phyloP scores from a whole-genome alignment of 2,888 invertebrate genomes.

The Lasioglossum leucozonium region DNA sequence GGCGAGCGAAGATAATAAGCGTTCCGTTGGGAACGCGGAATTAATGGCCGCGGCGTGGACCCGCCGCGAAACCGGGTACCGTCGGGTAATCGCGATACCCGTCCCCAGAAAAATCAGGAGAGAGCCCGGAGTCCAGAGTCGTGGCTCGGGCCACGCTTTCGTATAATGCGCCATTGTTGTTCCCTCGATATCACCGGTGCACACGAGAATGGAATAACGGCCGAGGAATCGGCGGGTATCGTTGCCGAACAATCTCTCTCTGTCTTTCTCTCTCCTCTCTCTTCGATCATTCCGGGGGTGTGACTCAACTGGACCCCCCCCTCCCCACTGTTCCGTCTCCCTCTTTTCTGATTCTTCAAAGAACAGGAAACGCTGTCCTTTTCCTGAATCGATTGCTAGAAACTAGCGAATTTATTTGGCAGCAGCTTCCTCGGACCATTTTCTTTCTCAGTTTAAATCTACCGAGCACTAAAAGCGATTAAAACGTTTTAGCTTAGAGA shows the following conservation, averaged over 20 bases:
- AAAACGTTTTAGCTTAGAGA: too few relatives aligned
- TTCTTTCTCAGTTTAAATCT: not conserved
- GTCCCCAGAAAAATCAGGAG: conserved; percentile 28
- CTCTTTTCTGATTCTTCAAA: not conserved
- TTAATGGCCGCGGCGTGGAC: conserved; percentile 38
- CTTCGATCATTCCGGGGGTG: conserved; percentile 35
- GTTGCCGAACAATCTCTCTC: conserved; percentile 51
- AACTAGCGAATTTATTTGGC: not conserved
- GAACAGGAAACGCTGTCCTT: not conserved
- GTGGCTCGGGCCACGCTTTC: conserved; percentile 45
- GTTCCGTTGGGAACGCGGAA: conserved; percentile 39
- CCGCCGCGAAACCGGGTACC: conserved; percentile 31
- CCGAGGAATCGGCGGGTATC: conserved; percentile 39
- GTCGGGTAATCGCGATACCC: conserved; percentile 50
- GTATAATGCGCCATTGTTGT: conserved; percentile 66
- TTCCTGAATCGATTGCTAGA: not conserved
- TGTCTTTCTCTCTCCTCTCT: not conserved
- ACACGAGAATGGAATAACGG: conserved; percentile 44
- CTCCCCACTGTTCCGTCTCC: not conserved
- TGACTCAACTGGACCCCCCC: conserved; percentile 15
- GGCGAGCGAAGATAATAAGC: conserved; percentile 49
- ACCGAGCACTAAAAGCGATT: too few relatives aligned
- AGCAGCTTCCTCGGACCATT: not conserved
- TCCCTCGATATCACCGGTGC: conserved; percentile 40
- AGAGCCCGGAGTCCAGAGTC: conserved; percentile 12